These are phyloP conservation scores for Pseudobourletiella spinata DNA, from an alignment of 1,140 invertebrate species.

Conservation along the genomic window DNA sequence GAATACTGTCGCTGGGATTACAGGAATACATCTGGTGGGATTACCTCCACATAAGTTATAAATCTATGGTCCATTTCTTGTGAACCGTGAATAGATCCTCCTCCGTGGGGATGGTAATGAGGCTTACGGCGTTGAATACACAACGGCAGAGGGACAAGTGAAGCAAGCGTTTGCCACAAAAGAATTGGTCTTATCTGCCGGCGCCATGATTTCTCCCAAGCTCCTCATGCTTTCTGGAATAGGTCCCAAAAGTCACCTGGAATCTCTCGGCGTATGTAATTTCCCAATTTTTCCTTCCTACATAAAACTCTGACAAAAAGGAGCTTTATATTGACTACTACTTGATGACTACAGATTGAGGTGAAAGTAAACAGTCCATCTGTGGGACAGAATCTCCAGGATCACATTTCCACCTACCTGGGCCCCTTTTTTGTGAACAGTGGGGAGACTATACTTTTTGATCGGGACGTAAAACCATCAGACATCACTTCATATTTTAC, in stretches of 20 bases:
- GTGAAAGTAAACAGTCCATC: slow-evolving; percentile 9
- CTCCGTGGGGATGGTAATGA: slow-evolving; percentile 5
- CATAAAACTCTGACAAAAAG: neutral
- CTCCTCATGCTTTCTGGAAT: no score
- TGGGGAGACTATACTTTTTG: slow-evolving; percentile 5
- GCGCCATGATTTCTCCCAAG: slow-evolving; percentile 6
- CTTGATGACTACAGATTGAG: neutral
- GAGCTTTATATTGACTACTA: neutral
- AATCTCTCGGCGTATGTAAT: neutral
- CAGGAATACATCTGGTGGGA: no score
- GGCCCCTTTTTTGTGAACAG: slow-evolving; percentile 24
- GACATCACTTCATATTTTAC: slow-evolving; percentile 5
- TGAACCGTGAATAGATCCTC: neutral
- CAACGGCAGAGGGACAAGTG: neutral
- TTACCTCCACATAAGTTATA: no score
- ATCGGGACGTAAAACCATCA: slow-evolving; percentile 9
- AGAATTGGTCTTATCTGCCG: slow-evolving; percentile 15
- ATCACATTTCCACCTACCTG: no score
- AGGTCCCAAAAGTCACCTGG: slow-evolving; percentile 10
- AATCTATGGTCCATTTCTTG: no score
- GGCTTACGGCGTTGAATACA: slow-evolving; percentile 20
- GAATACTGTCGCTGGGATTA: no score
- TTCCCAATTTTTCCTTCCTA: neutral
- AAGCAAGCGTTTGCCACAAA: slow-evolving; percentile 16
- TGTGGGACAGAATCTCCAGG: no score